Base-by-base conservation (phyloP, 1,140 invertebrate species). In the Triops longicaudatus region DNA sequence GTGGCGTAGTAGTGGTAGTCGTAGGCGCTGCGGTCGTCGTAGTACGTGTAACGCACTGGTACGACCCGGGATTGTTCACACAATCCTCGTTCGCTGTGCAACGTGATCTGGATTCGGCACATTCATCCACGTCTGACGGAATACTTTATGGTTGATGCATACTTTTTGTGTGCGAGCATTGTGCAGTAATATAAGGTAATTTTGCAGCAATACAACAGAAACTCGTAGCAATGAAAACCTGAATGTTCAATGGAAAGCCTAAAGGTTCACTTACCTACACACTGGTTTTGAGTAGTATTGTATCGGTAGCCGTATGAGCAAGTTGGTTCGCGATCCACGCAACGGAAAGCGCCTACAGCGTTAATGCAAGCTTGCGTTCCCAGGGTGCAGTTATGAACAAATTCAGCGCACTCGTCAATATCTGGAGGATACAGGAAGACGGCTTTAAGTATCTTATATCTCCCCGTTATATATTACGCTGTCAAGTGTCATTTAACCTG, bases 271-370 rank as follows among this genome's bases (percentile, higher is more conserved):
- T 76, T 84, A 90, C 89, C 89, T 86, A 87, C 86, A 81, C 89
- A 90, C 73, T 83, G 85, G 78, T 86, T 84, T 4, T 84, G 85
- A 0, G 78, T 63, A 6, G 83, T 78, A 80, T 90, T 86, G 71
- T 87, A 88, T 80, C 90, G 90, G 81, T 90, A 92, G 4, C 91
- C 91, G 43, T 90, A 88, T 4, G 88, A 89, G 81, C 90, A 92
- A 31, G 80, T 81, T 1, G 78, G 77, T 11, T 78, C 80, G 22
- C 80, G 81, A 63, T 81, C 81, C 73, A 90, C 86, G 78, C 91
- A 92, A 44, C 87, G 86, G 81, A 88, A 92, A 41, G 86, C 87
- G 1, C 90, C 90, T 71, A 87, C 86, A 0, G 88, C 91, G 80
- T 93, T 93, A 22, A 91, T 85, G 79, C 91, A 93, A 75, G 88